phyloP scores from a whole-genome alignment of 2,797 vertebrate genomes.

The Gadopsis marmoratus region DNA sequence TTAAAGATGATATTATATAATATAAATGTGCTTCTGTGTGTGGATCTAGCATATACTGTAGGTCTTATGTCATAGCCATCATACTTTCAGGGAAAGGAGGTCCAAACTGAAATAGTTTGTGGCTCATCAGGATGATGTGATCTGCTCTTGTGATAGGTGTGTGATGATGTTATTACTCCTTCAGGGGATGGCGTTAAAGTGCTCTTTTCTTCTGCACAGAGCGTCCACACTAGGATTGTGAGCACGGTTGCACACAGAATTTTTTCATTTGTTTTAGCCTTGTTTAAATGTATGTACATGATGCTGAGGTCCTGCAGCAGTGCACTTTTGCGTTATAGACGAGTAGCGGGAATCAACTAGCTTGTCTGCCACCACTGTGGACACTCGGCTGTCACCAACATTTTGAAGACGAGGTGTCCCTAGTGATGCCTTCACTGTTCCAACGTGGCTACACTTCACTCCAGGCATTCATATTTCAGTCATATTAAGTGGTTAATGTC shows the following conservation, averaged over 20 bases:
- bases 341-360: too few relatives aligned
- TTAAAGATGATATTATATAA: background rate
- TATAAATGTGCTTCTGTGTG: background rate
- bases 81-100: background rate
- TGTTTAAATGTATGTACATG: background rate
- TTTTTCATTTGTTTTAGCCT: background rate
- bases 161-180: background rate
- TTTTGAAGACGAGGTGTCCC: background rate
- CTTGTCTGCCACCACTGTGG: background rate
- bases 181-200: background rate
- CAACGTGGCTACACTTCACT: background rate
- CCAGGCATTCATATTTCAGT: background rate
- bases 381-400: background rate
- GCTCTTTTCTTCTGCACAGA: background rate
- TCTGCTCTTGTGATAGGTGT: conserved; percentile 29
- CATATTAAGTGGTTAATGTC: background rate
- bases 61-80: background rate
- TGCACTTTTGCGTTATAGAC: background rate
- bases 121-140: background rate
- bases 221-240: background rate
- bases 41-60: background rate
- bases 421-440: background rate
- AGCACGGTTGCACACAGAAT: background rate
- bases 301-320: background rate
- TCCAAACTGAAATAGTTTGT: background rate